Percentiles rank a stretch among this genome's conserved stretches.
These are phyloP conservation scores for Phrynocephalus versicolor DNA, from an alignment of 2,113 vertebrate species.

Conservation along the genomic window DNA sequence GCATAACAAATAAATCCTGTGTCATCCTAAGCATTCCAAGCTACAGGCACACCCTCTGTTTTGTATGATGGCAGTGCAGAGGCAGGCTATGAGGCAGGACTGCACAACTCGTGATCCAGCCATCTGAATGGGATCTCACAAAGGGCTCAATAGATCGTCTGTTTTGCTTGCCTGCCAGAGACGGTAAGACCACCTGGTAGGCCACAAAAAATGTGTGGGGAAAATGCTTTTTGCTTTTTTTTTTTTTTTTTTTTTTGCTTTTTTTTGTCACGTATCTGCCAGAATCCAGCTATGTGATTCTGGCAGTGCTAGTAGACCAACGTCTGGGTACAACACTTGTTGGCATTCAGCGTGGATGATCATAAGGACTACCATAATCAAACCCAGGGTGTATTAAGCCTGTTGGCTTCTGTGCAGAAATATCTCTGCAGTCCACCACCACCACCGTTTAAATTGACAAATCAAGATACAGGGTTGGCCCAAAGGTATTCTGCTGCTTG, in stretches of 20 bases:
- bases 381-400: too few relatives aligned
- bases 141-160: background rate
- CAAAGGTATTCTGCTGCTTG: background rate
- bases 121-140: background rate
- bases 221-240: too few relatives aligned
- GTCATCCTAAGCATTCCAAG: background rate
- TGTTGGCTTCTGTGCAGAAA: background rate
- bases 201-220: too few relatives aligned
- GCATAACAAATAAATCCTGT: constrained; percentile 28
- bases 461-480: background rate
- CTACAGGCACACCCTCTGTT: background rate
- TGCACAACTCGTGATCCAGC: background rate
- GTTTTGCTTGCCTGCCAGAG: background rate
- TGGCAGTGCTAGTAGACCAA: too few relatives aligned
- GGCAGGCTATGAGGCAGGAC: too few relatives aligned
- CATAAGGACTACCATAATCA: background rate
- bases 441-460: background rate
- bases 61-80: too few relatives aligned
- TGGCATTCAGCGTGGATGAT: background rate
- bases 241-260: too few relatives aligned
- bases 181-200: background rate
- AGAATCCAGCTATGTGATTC: too few relatives aligned
- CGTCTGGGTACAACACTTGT: too few relatives aligned
- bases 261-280: too few relatives aligned
- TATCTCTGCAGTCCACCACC: too few relatives aligned